These are phyloP conservation scores for Pelmatolapia mariae DNA, from an alignment of 2,113 vertebrate genomes.

Conservation along the genomic window DNA sequence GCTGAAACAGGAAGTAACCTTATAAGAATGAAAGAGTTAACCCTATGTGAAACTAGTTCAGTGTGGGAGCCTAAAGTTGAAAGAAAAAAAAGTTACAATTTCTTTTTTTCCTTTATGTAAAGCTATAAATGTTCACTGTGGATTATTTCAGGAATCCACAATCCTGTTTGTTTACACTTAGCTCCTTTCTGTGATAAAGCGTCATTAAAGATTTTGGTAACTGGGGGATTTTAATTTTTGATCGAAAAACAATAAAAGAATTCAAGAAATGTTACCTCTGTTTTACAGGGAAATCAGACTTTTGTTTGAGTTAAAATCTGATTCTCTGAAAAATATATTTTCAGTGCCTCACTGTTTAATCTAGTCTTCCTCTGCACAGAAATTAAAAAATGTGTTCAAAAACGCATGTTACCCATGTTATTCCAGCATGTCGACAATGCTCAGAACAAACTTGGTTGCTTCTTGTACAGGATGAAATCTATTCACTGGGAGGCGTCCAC, in stretches of 20 bases:
- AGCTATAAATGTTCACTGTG: background rate
- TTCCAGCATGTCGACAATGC: background rate
- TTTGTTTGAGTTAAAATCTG: background rate
- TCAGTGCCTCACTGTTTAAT: background rate
- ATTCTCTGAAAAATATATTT: background rate
- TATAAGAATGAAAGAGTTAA: background rate
- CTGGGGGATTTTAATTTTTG: background rate
- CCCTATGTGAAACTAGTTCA: background rate
- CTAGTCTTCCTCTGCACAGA: background rate
- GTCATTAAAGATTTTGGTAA: background rate
- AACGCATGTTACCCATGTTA: background rate
- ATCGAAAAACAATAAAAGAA: background rate
- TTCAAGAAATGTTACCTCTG: background rate
- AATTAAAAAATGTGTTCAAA: background rate
- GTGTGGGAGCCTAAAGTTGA: background rate
- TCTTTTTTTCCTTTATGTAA: background rate
- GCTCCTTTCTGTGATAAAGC: background rate
- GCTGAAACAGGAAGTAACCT: conserved; percentile 29
- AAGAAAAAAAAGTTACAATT: background rate
- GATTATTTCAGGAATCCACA: background rate
- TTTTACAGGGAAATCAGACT: background rate
- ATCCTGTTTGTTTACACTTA: background rate
- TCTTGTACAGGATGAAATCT: background rate
- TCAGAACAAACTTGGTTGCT: background rate
- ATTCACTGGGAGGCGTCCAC: background rate